Evolutionary conservation across 1,140 invertebrate species (phyloP).

Genomic region (Lineus longissimus): DNA sequence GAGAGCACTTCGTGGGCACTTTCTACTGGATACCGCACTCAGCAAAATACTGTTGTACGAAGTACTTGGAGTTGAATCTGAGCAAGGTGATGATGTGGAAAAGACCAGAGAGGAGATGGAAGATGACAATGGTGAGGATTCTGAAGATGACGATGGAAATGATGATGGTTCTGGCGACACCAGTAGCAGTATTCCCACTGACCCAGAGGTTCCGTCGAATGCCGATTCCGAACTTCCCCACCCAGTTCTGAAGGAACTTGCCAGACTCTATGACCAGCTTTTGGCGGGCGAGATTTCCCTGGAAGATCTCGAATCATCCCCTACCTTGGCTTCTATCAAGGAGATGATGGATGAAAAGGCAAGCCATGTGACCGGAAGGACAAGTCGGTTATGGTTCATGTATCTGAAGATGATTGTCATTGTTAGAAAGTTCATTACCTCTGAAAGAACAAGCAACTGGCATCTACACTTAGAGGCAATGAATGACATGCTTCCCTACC

Average conservation of each 20-base stretch:
- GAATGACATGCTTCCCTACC: constrained; percentile 48
- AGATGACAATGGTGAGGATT: too few species aligned
- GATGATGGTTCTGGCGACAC: too few species aligned
- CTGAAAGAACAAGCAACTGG: constrained; percentile 35
- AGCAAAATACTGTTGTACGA: too few species aligned
- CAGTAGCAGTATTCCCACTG: too few species aligned
- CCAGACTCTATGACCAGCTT: neutral
- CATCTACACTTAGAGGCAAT: constrained; percentile 24
- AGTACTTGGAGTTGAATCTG: too few species aligned
- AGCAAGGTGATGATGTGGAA: too few species aligned
- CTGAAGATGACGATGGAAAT: too few species aligned
- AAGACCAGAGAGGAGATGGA: too few species aligned
- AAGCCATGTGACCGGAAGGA: neutral
- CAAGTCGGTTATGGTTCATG: constrained; percentile 24
- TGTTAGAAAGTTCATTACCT: constrained; percentile 25
- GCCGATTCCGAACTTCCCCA: too few species aligned
- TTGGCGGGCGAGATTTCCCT: neutral
- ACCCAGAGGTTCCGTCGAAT: too few species aligned
- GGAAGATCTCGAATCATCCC: neutral
- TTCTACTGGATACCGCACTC: constrained; percentile 29
- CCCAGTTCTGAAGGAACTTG: too few species aligned
- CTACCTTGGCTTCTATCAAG: neutral
- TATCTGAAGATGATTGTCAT: constrained; percentile 33
- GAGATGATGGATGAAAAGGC: neutral
- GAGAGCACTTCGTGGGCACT: constrained; percentile 50